Evolutionary conservation across 2,797 vertebrate genomes (phyloP), one percentile per base, ranked within the genome.

Genomic region (Bovichtus diacanthus): DNA sequence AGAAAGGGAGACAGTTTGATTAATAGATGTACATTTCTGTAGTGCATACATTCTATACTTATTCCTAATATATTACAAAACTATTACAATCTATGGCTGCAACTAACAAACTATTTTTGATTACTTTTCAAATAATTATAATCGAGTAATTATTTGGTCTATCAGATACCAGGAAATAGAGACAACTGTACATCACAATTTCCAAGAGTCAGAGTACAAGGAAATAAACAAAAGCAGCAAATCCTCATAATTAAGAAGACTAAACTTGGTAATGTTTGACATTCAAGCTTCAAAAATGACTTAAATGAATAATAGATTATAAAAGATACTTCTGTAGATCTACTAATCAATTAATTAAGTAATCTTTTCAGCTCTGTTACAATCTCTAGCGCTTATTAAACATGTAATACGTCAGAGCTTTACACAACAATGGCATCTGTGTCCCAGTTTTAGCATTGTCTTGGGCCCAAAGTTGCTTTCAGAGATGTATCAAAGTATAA

Each of bases 1-100:
- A 84, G 11, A 76, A 58, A 75, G 4, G 11, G 41, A 51, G 18
- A 84, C 5, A 43, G 12, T 76, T 55, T 78, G 41, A 51, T 89
- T 74, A 89, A 54, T 64, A 49, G 25, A 75, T 19, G 9, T 3
- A 53, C 4, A 23, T 73, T 55, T 66, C 21, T 72, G 0, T 1
- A 53, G 53, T 41, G 1, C 21, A 18, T 2, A 31, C 4, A 31
- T 64, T 70, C 6, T 58, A 16, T 29, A 12, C 12, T 43, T 36
- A 4, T 31, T 67, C 9, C 3, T 69, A 18, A 8, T 0, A 6
- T 1, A 54, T 12, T 5, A 2, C 0, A 39, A 53, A 46, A 50
- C 31, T 25, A 31, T 27, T 34, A 13, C 39, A 47, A n/a, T 50
- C 3, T 31, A 9, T 16, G 12, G 36, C 36, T 31, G 8, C 9